Base-by-base conservation (phyloP, 2,797 vertebrate genomes). In the Triplophysa bombifrons region DNA sequence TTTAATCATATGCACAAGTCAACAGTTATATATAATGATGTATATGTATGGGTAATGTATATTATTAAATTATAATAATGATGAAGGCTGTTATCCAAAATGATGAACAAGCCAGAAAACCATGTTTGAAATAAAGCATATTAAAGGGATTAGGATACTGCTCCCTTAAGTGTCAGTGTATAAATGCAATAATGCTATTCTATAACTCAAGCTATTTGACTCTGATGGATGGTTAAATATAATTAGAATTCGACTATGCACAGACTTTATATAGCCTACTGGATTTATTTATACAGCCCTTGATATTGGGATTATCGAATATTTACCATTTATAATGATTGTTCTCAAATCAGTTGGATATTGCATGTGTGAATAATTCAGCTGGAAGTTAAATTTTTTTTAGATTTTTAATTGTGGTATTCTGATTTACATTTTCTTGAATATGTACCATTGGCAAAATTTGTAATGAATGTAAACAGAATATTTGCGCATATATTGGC, bases 151-250 rank as follows among this genome's bases (percentile, higher is more conserved):
- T 61, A 34, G 25, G 22, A 27, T 7, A 30, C 41, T 16, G 30
- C 60, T 30, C 6, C 60, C 14, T 22, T 22, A 61, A 30, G 60
- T 30, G 60, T 58, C 55, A 58, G 14, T 30, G 22, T 58, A 22
- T 48, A 38, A 68, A 77, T 68, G 41, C 0, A 60, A 69, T 61
- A 60, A 7, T 60, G 53, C 13, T 61, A 25, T 61, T 50, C 19
- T 38, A 7, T 38, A 50, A 16, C 41, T 30, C 22, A 0, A 0
- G 19, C 0, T 1, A 1, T 2, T 13, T 20, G 38, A 68, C 25
- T 65, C 34, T 77, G 55, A 77, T 77, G 44, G 19, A 44, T 61
- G 53, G 55, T 38, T 30, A 70, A 61, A 61, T 60, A 46, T 41
- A 9, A 76, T 69, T 17, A 10, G 19, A 56, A 68, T 61, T 14